Evolutionary conservation across 2,797 vertebrate species (phyloP).

Genomic region (Sorex maritimensis): DNA sequence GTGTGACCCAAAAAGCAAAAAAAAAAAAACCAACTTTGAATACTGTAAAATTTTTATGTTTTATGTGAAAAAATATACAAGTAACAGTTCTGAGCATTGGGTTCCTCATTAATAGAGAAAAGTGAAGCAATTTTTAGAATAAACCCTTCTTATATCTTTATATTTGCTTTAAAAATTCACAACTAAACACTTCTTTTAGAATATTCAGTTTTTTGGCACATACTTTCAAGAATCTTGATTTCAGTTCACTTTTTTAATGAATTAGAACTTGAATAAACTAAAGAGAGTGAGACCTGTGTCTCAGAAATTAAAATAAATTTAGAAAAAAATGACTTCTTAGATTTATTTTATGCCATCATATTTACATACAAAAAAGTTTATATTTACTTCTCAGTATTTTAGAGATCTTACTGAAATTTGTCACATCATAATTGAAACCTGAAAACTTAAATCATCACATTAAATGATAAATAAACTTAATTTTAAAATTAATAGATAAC

Average conservation of each 20-base stretch:
- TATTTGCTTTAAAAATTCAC: conserved; percentile 55
- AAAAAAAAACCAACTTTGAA: conserved; percentile 42
- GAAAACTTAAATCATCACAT: conserved; percentile 26
- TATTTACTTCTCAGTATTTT: conserved; percentile 81
- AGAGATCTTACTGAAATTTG: conserved; percentile 60
- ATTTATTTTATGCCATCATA: conserved; percentile 77
- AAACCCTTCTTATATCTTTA: not conserved
- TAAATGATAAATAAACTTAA: conserved; percentile 40
- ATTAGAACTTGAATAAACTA: conserved; percentile 84
- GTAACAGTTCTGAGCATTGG: conserved; percentile 3
- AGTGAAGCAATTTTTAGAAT: not conserved
- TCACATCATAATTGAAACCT: conserved; percentile 46
- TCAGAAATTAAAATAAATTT: conserved; percentile 76
- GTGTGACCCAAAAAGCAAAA: too few relatives aligned
- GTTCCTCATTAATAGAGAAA: conserved; percentile 44
- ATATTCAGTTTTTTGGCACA: conserved; percentile 71
- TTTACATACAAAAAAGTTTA: conserved; percentile 74
- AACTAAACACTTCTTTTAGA: conserved; percentile 77
- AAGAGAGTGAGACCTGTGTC: conserved; percentile 78
- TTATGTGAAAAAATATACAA: not conserved
- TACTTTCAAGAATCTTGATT: conserved; percentile 76
- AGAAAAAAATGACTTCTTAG: conserved; percentile 85
- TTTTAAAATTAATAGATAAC: conserved; percentile 14
- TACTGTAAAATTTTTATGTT: not conserved
- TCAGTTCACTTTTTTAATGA: conserved; percentile 76